Base-by-base conservation (phyloP, 1,140 invertebrate genomes). In the Caenorhabditis tropicalis region DNA sequence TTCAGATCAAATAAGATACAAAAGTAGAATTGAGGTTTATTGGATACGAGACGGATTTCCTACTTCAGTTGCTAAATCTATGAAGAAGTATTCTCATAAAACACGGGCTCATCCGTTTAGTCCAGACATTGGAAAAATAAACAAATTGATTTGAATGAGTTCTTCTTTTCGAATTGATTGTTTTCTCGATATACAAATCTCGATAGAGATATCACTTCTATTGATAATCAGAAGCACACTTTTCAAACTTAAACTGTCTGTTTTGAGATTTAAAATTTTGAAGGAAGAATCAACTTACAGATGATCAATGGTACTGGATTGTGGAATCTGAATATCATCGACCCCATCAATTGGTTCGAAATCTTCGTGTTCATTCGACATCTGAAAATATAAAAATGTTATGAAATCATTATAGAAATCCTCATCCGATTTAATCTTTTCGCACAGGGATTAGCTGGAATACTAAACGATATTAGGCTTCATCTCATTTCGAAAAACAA, bases 281-380 rank as follows among this genome's bases (percentile, higher is more conserved):
- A 43, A 6, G 39, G 12, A 43, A 43, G 39, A 43, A 12, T 43
- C 39, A 33, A 74, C 36, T 74, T 27, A 74, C 65, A 74, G 36
- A 74, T 74, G 65, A 31, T 74, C 65, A 31, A 74, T 46, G 19
- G 65, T 43, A 43, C 19, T 74, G 3, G 36, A 74, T 31, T 74
- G 65, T 74, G 33, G 65, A 74, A 43, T 43, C n/a, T 43, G 65
- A 21, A 12, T n/a, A 3, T 74, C 36, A 21, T 19, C 19, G 4
- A 19, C 58, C 21, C 65, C 65, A 43, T 74, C 65, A 46, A 74
- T 74, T 29, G 65, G 33, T 46, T 74, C 65, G 36, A 74, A 74
- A 74, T 74, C 65, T n/a, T 74, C 65, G 65, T 74, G 65, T 15
- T 46, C 36, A 24, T 43, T 74, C 36, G 36, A 74, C 65, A 74